Percentiles rank a stretch among this genome's conserved stretches.
These are phyloP conservation scores for Dasysyrphus tricinctus DNA, from an alignment of 2,888 invertebrate genomes.

Conservation along the genomic window DNA sequence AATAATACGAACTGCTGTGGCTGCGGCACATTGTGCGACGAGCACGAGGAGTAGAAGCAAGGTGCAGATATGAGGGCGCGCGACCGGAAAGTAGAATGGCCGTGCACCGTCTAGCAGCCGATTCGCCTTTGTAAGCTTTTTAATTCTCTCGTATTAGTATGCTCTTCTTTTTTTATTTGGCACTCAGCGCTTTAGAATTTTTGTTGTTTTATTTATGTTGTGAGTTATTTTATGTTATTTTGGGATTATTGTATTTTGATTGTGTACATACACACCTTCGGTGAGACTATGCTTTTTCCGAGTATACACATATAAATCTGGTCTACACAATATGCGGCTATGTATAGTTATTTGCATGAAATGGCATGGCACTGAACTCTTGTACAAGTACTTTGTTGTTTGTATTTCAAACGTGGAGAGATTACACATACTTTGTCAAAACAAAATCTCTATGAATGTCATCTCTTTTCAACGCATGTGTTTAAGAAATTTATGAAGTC, in stretches of 20 bases:
- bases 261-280: conserved; percentile 41
- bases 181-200: conserved; percentile 1
- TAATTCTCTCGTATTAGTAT: neutral
- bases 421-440: conserved; percentile 5
- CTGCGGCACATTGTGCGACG: conserved; percentile 30
- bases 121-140: conserved; percentile 43
- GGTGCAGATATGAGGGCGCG: conserved; percentile 53
- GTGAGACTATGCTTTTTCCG: neutral
- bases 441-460: neutral
- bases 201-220: conserved; percentile 31
- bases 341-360: conserved; percentile 61
- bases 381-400: conserved; percentile 44
- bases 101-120: neutral
- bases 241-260: conserved; percentile 29
- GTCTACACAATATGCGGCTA: conserved; percentile 46
- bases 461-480: conserved; percentile 57
- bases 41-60: neutral
- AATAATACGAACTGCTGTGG: neutral
- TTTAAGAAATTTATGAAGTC: conserved; percentile 24
- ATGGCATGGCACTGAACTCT: conserved; percentile 73
- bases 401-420: neutral
- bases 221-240: conserved; percentile 1
- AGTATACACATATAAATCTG: neutral
- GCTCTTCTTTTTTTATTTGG: neutral
- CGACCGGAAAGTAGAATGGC: conserved; percentile 35